Base-by-base conservation (phyloP, 2,113 vertebrate genomes). In the Spea bombifrons region DNA sequence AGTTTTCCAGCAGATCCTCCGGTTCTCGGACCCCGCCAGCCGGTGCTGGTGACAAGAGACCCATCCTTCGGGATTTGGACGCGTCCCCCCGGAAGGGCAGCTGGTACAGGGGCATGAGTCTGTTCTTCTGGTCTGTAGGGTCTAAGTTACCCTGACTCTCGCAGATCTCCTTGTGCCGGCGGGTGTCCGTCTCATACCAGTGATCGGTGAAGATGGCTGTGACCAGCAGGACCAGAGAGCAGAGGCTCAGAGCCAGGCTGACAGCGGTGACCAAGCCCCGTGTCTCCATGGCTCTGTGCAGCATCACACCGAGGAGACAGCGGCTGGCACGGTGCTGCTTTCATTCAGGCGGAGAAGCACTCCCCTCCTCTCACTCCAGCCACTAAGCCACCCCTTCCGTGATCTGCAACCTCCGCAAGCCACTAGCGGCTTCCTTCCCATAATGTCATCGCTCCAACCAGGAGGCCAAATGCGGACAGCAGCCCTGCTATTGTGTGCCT, bases 21-120 rank as follows among this genome's bases (percentile, higher is more conserved):
- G 93, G 89, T 4, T 88, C 73, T 86, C 77, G 90, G 85, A 12
- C 85, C 71, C 90, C 92, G 50, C 91, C 92, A 77, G 91, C 91
- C 68, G 92, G 91, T 5, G 93, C 89, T 5, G 92, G 90, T 81
- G 90, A 91, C 83, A 91, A 87, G 2, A 87, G 87, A 59, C 90
- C 89, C 79, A 90, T 84, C 71, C 88, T 87, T 78, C 90, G 74
- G 69, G 12, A 73, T 64, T 5, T 69, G 9, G 50, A 13, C 2
- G 72, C 30, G 83, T 86, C 86, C 0, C 94, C 93, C 83, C 94
- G 89, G 83, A 96, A 88, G 70, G 95, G 95, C 86, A 97, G 90
- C 90, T 94, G 94, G 71, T 93, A 95, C 85, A 96, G 94, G 55
- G 95, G 95, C 94, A 96, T 95, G 76, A 95, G 92, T 12, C 94